Percentiles rank a stretch among this genome's conserved stretches.
Evolutionary conservation across 2,113 vertebrate species (phyloP).

Genomic region (Nematolebias whitei): DNA sequence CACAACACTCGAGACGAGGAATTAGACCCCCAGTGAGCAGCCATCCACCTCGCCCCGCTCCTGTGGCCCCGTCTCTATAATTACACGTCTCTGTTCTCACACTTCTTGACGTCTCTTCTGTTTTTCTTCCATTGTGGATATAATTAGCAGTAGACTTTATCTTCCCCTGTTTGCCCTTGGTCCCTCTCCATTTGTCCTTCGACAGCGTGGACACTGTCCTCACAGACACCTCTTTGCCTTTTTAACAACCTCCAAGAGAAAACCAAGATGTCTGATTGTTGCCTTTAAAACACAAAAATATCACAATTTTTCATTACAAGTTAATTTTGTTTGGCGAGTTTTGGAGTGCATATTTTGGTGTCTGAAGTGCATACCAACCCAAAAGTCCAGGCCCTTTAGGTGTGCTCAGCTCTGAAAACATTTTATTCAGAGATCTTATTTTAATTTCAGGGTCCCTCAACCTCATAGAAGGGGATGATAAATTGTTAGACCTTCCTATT

Average conservation of each 20-base stretch:
- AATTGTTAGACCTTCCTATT: too few relatives aligned
- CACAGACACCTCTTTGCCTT: not conserved
- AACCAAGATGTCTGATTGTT: not conserved
- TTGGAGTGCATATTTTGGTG: too few relatives aligned
- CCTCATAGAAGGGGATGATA: too few relatives aligned
- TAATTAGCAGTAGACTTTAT: slow-evolving; percentile 62
- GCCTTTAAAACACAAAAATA: not conserved
- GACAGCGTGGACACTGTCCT: not conserved
- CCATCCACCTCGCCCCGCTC: slow-evolving; percentile 48
- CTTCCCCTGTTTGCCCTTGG: slow-evolving; percentile 28
- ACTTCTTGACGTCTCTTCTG: slow-evolving; percentile 44
- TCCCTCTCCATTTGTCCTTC: slow-evolving; percentile 36
- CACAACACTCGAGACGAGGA: slow-evolving; percentile 24
- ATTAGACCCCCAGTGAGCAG: slow-evolving; percentile 53
- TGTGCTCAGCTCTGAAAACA: too few relatives aligned
- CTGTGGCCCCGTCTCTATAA: slow-evolving; percentile 53
- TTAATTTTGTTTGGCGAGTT: too few relatives aligned
- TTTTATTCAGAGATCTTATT: too few relatives aligned
- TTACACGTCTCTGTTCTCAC: slow-evolving; percentile 60
- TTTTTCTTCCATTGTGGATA: slow-evolving; percentile 67
- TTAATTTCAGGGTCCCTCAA: too few relatives aligned
- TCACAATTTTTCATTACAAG: too few relatives aligned
- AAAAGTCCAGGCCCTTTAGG: too few relatives aligned
- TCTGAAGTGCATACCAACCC: too few relatives aligned
- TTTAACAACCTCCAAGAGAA: not conserved